Base-by-base conservation (phyloP, 2,113 vertebrate species). In the Thoracochromis brauschi region DNA sequence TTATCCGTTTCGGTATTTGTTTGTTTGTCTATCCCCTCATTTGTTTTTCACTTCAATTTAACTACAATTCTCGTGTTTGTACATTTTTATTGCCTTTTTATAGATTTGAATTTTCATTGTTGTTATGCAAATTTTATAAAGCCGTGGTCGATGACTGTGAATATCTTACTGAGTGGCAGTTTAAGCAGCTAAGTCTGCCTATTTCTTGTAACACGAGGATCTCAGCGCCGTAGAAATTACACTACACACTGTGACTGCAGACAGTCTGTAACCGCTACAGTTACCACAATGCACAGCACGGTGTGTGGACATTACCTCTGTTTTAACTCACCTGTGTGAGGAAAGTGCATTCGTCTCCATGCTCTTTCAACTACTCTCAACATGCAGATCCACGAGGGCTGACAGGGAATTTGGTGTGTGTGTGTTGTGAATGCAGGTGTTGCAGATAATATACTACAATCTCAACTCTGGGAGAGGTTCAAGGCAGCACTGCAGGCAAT, bases 381-480 rank as follows among this genome's bases (percentile, higher is more conserved):
- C 33, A 65, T 12, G 47, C 60, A 45, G 17, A 82, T 85, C 78
- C 57, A 68, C 19, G 21, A 16, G 1, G 26, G 55, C 65, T 89
- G 88, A 79, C 31, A 29, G 80, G 81, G 55, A 7, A 81, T 87
- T 42, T 81, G 19, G 40, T 24, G 24, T 5, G 33, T 65, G 60
- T 68, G 21, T 81, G 83, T 47, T 79, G 53, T 57, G 86, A 85
- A 91, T 85, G 85, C 88, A 94, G 91, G 85, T 90, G 83, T 86
- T 79, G 40, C 49, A 81, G 83, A 90, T 88, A 71, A 75, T 42
- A 89, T 92, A 84, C 54, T 81, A 81, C 83, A 80, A 87, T 91
- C 79, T 90, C 53, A 78, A 60, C 82, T 81, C 71, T 17, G 19
- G 68, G 54, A 83, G 55, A 88, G 63, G 78, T 85, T 93, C 84